Evolutionary conservation across 2,113 vertebrate genomes (phyloP), one percentile per base, ranked within the genome.

Genomic region (Osmerus mordax): DNA sequence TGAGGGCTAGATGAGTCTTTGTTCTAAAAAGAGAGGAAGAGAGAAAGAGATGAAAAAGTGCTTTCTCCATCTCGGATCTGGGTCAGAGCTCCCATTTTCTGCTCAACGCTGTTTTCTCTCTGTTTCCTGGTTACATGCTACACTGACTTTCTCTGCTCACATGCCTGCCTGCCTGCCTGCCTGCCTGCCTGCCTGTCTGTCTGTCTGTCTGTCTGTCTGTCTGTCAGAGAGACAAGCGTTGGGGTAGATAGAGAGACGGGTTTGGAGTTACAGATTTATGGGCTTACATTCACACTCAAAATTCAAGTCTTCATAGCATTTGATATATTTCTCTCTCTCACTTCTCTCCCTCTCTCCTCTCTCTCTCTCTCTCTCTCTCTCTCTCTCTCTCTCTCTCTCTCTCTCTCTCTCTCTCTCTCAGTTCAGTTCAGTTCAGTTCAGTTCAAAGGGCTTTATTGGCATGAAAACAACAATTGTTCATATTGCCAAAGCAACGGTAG

Each of bases 81-180:
- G 90, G 90, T 91, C 90, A 91, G 81, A 85, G 84, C 83, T 86
- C 62, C 65, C 80, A 71, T 79, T 84, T 84, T 77, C 83, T 29
- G 76, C 25, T n/a, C 25, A 1, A 23, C 81, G 67, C 29, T 29
- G 29, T 2, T 29, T 29, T 29, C 29, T 28, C 18, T 69, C 72
- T 76, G n/a, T 75, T 72, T 67, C 11, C 15, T 72, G 73, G 78
- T 67, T 53, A 72, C 79, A 68, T 47, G 72, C 75, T 78, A 72
- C 75, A 83, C 77, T 59, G 69, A 77, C 79, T 82, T 77, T 83
- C 79, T 79, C 70, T 61, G 65, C 69, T 75, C 69, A 52, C 2
- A 65, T 63, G 58, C 72, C 29, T 4, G 29, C 29, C 29, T 29
- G 29, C 29, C 29, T 16, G 16, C 7, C 11, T 54, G 53, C 16